These are phyloP conservation scores for Chesias legatella DNA, from an alignment of 2,888 invertebrate species.

Conservation along the genomic window DNA sequence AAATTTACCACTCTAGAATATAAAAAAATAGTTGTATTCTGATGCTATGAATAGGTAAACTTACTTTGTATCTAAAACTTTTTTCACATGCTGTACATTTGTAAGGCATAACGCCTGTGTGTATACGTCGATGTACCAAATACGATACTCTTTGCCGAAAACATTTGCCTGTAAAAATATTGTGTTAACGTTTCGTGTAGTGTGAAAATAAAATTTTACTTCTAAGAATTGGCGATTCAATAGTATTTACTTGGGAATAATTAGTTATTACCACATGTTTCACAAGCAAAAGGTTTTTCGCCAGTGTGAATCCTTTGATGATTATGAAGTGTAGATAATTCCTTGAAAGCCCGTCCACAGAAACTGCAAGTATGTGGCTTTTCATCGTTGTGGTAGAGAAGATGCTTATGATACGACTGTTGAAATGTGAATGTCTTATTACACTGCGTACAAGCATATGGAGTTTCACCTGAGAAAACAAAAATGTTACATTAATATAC, in stretches of 20 bases:
- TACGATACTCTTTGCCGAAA: constrained; percentile 93
- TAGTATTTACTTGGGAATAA: too few species aligned
- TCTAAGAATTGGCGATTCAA: too few species aligned
- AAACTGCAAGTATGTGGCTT: constrained; percentile 88
- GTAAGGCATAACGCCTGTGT: constrained; percentile 93
- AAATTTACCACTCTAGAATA: too few species aligned
- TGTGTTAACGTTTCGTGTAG: too few species aligned
- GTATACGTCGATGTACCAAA: constrained; percentile 90
- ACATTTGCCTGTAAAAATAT: constrained; percentile 87
- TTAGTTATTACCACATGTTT: constrained; percentile 85
- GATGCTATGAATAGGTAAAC: too few species aligned
- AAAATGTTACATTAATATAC: too few species aligned
- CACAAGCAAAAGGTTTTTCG: constrained; percentile 92
- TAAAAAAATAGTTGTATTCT: too few species aligned
- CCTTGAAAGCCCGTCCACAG: constrained; percentile 92
- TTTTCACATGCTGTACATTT: constrained; percentile 90
- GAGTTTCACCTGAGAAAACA: constrained; percentile 86
- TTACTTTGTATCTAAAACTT: constrained; percentile 89
- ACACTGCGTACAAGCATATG: constrained; percentile 90
- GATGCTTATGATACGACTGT: constrained; percentile 93
- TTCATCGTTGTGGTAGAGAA: constrained; percentile 92
- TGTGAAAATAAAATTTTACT: constrained; percentile 1
- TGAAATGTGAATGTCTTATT: constrained; percentile 94
- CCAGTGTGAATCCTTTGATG: constrained; percentile 92
- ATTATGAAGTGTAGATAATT: constrained; percentile 91